Base-by-base conservation (phyloP, 1,140 invertebrate genomes). In the Scaptomyza pallida region DNA sequence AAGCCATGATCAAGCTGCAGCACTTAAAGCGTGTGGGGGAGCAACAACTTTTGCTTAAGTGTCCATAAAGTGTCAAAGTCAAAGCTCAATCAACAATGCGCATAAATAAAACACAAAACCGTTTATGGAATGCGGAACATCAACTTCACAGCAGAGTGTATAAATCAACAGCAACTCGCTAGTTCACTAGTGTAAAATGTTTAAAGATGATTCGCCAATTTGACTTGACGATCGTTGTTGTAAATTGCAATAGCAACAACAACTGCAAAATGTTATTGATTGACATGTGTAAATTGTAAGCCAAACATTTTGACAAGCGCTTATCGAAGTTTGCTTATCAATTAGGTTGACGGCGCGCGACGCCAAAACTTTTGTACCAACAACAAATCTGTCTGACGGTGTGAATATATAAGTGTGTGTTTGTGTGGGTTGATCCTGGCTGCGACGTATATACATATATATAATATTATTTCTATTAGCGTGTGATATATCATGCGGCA, bases 241-340 rank as follows among this genome's bases (percentile, higher is more conserved):
- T 47, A 6, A 47, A 21, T 21, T 48, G 45, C 33, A 48, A 23
- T 26, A 33, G 23, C 40, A 52, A 37, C 43, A 35, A 12, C 44
- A 45, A 73, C 56, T n/a, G 5, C 33, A 37, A 37, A 23, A 57
- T 78, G 77, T 82, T 74, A 73, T 61, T 68, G 81, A 85, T 77
- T 85, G 80, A 79, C 80, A 86, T 64, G 80, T 80, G 81, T 75
- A 67, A 85, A 86, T 86, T 77, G 77, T 80, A 77, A 86, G 76
- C 67, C 79, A 85, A 85, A 86, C 85, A 85, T 85, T 86, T 81
- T 55, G 83, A 79, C 76, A 82, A 54, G 60, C 67, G 72, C 72
- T 80, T 85, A 86, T 85, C 81, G 69, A 74, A 72, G 62, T 74
- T 70, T 57, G 61, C 63, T 81, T 86, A 85, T 85, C 80, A 86